Evolutionary conservation across 2,113 vertebrate species (phyloP).

Genomic region (Lepus europaeus): DNA sequence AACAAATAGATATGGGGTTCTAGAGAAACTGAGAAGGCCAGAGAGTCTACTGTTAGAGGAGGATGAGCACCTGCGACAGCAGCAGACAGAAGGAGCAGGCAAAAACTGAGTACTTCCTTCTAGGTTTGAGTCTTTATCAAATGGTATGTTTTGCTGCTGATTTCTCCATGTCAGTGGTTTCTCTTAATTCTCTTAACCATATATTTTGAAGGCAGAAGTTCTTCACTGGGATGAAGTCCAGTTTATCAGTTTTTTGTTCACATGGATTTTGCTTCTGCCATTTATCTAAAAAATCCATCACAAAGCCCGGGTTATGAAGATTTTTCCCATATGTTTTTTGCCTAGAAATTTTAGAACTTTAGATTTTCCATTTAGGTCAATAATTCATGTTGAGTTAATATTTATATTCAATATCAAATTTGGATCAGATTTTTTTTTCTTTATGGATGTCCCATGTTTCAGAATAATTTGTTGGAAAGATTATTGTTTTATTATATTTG

Average conservation of each 20-base stretch:
- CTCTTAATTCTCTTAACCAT: neutral
- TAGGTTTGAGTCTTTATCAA: neutral
- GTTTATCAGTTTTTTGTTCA: neutral
- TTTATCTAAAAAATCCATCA: neutral
- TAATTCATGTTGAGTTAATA: neutral
- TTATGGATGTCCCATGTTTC: neutral
- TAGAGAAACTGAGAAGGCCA: neutral
- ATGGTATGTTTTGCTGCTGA: fast-evolving
- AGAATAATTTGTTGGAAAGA: neutral
- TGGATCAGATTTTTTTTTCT: neutral
- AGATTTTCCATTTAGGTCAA: neutral
- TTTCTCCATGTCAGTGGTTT: neutral
- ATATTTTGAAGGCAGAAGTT: neutral
- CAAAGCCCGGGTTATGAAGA: neutral
- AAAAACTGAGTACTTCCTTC: neutral
- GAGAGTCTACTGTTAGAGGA: neutral
- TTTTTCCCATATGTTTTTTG: neutral
- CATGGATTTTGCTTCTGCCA: neutral
- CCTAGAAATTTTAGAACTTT: neutral
- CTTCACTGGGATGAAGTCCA: neutral
- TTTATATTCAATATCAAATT: neutral
- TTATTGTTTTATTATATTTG: neutral
- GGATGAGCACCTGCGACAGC: neutral
- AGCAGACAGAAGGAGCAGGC: too few species aligned
- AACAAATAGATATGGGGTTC: too few species aligned